Evolutionary conservation across 2,888 invertebrate genomes (phyloP).

Genomic region (Chloroclysta siterata): DNA sequence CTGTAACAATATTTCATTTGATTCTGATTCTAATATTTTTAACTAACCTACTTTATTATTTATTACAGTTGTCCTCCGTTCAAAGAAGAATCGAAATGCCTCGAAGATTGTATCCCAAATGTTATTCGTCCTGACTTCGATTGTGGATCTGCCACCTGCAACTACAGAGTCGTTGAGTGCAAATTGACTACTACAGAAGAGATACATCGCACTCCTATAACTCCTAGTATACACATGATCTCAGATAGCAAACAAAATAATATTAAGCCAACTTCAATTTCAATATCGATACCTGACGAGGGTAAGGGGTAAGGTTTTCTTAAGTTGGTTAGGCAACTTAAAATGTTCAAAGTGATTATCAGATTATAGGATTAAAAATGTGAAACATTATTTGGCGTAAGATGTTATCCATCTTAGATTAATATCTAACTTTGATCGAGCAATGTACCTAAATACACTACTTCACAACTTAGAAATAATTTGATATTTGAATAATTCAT

Average conservation of each 20-base stretch:
- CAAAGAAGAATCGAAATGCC: conserved; percentile 70
- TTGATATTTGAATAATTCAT: background rate
- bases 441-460: background rate
- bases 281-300: conserved; percentile 85
- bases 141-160: conserved; percentile 73
- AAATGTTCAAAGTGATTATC: conserved; percentile 51
- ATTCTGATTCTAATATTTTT: background rate
- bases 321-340: conserved; percentile 46
- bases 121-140: conserved; percentile 72
- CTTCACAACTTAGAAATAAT: background rate
- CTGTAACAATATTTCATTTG: background rate
- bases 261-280: conserved; percentile 79
- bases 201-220: conserved; percentile 57
- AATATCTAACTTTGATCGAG: background rate
- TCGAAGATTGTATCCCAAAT: conserved; percentile 73
- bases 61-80: conserved; percentile 74
- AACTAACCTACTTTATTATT: background rate
- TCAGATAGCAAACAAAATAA: conserved; percentile 53
- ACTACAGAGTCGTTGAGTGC: conserved; percentile 79
- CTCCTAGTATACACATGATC: conserved; percentile 53
- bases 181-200: conserved; percentile 78
- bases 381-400: conserved; percentile 49
- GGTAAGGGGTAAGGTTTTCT: conserved; percentile 76
- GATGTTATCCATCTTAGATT: background rate
- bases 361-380: conserved; percentile 41